phyloP scores from a whole-genome alignment of 1,140 invertebrate species.

The Sycophila sp. region DNA sequence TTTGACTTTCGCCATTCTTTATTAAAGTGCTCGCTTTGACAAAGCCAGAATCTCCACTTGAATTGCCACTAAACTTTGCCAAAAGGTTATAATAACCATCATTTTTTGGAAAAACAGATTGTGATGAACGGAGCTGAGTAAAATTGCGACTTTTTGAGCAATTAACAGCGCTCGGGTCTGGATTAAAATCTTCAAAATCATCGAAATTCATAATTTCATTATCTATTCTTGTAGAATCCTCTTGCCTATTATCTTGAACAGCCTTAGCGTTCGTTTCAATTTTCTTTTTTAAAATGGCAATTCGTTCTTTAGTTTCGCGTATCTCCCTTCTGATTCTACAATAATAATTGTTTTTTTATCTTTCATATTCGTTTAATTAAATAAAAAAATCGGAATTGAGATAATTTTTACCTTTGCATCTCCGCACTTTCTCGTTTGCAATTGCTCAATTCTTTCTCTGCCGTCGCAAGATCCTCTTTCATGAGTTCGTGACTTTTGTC shows the following conservation, averaged over 20 bases:
- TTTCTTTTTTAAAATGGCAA: background rate
- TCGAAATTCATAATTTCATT: too few relatives aligned
- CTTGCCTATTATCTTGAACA: too few relatives aligned
- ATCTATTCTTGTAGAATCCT: too few relatives aligned
- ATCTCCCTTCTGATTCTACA: slow-evolving; percentile 34
- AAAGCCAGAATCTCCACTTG: too few relatives aligned
- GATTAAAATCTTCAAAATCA: too few relatives aligned
- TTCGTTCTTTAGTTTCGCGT: background rate
- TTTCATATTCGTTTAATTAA: background rate
- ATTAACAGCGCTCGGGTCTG: too few relatives aligned
- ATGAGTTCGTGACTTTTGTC: background rate
- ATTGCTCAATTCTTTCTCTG: slow-evolving; percentile 28
- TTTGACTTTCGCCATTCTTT: background rate
- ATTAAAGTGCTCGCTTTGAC: slow-evolving; percentile 5
- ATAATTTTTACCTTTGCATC: slow-evolving; percentile 17
- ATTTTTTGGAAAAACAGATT: too few relatives aligned
- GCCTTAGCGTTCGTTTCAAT: background rate
- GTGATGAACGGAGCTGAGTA: too few relatives aligned
- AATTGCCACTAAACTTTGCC: too few relatives aligned
- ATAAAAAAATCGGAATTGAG: background rate
- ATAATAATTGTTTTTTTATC: background rate
- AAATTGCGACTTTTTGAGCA: too few relatives aligned
- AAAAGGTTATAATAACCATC: too few relatives aligned
- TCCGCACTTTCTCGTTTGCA: slow-evolving; percentile 27
- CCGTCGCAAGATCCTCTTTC: background rate